Conservation (phyloP, 2,797 vertebrate genomes). For the Halcyon smyrnensis region DNA sequence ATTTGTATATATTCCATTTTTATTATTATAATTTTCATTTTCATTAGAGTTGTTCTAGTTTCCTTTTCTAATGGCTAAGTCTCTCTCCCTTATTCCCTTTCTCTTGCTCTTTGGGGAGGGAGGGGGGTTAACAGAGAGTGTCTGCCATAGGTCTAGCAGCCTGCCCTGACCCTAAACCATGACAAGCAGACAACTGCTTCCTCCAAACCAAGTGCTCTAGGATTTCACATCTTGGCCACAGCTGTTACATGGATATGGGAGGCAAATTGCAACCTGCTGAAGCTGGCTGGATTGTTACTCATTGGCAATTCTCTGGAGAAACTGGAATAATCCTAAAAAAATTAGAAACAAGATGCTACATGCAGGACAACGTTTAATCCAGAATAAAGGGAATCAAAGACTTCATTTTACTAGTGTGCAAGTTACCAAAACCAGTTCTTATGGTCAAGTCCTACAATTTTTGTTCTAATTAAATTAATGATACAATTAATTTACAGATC, state of each 20-base stretch:
- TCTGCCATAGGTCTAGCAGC: too few relatives aligned
- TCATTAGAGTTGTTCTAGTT: too few relatives aligned
- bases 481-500: not conserved
- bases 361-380: not conserved
- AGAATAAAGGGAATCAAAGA: not conserved
- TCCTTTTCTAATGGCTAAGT: too few relatives aligned
- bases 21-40: too few relatives aligned
- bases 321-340: not conserved
- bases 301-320: not conserved
- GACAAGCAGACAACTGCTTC: not conserved
- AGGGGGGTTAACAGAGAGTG: too few relatives aligned
- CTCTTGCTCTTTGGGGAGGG: too few relatives aligned
- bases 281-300: not conserved
- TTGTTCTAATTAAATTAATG: not conserved
- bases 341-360: not conserved
- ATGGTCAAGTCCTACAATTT: not conserved
- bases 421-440: not conserved
- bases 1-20: too few relatives aligned
- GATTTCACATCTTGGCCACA: not conserved
- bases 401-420: not conserved
- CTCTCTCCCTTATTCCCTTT: too few relatives aligned
- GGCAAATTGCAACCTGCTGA: not conserved
- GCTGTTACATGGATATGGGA: not conserved
- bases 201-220: not conserved
- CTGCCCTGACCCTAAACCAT: too few relatives aligned